phyloP scores from a whole-genome alignment of 2,797 vertebrate genomes.

The Liasis olivaceus region DNA sequence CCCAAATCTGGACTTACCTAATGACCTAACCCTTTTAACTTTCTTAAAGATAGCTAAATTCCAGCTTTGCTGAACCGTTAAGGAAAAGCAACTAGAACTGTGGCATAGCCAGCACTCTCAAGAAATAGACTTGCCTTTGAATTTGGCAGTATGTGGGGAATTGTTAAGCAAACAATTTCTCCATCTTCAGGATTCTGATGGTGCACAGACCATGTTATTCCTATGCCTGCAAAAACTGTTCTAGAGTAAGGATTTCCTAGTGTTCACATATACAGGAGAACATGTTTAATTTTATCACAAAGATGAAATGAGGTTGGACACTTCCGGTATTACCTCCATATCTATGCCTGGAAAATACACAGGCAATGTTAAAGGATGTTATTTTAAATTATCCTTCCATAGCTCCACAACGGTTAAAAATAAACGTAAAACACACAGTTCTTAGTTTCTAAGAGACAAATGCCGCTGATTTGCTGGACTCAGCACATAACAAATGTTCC shows the following conservation, averaged over 20 bases:
- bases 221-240: background rate
- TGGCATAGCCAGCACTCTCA: background rate
- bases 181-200: background rate
- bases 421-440: background rate
- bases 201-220: background rate
- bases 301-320: background rate
- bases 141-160: background rate
- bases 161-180: background rate
- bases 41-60: background rate
- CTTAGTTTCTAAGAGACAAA: conserved; percentile 9
- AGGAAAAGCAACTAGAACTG: background rate
- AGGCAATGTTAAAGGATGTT: background rate
- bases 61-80: background rate
- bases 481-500: background rate
- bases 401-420: background rate
- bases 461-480: conserved; percentile 4
- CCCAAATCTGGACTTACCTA: background rate
- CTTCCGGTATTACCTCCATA: background rate
- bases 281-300: background rate
- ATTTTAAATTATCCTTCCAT: conserved; percentile 4
- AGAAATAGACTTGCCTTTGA: background rate
- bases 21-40: background rate
- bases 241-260: background rate
- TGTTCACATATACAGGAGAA: background rate
- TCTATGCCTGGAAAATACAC: background rate